Conservation (phyloP, 2,888 invertebrate species). For the Drosophila siamana region DNA sequence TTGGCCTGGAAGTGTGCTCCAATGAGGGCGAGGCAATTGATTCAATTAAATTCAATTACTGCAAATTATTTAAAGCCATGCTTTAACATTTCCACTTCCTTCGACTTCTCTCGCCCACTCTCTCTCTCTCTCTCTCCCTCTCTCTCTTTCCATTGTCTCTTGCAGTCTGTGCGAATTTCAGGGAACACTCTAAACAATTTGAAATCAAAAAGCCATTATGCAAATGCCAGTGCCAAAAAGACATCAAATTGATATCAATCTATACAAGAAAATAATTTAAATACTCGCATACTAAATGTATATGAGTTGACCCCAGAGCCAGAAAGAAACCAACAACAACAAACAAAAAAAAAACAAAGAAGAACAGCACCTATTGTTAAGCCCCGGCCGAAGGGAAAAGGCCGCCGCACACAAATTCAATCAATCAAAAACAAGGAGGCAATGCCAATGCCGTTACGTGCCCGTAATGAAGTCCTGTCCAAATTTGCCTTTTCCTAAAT, state of each 20-base stretch:
- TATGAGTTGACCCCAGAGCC: slow-evolving; percentile 3
- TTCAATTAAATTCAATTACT: slow-evolving; percentile 64
- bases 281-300: slow-evolving; percentile 50
- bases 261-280: slow-evolving; percentile 55
- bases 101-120: neutral
- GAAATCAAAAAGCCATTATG: slow-evolving; percentile 73
- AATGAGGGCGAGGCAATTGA: slow-evolving; percentile 34
- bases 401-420: slow-evolving; percentile 70
- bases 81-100: neutral
- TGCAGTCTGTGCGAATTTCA: neutral
- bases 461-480: slow-evolving; percentile 81
- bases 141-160: too few species aligned
- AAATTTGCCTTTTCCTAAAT: slow-evolving; percentile 82
- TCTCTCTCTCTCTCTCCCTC: neutral
- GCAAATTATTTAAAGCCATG: slow-evolving; percentile 20
- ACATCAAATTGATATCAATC: slow-evolving; percentile 76
- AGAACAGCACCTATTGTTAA: slow-evolving; percentile 18
- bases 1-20: slow-evolving; percentile 6
- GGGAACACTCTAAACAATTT: slow-evolving; percentile 37
- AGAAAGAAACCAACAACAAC: neutral
- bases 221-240: slow-evolving; percentile 60
- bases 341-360: neutral
- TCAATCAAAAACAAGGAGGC: slow-evolving; percentile 78
- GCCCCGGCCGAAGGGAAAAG: neutral
- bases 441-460: slow-evolving; percentile 76